Evolutionary conservation across 2,797 vertebrate genomes (phyloP), one percentile per base, ranked within the genome.

Genomic region (Myotis myotis): DNA sequence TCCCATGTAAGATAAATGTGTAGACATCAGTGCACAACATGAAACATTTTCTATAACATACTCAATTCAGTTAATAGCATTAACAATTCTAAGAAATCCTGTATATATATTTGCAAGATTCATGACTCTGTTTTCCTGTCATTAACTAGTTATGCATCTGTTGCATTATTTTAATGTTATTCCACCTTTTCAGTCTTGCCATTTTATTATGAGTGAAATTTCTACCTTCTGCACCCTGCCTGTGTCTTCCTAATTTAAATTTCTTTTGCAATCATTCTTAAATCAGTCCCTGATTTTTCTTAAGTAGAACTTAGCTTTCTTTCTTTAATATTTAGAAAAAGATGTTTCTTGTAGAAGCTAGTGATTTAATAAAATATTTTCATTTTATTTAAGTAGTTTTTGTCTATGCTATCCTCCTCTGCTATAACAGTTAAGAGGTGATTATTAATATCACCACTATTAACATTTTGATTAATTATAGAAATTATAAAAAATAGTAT

Each of bases 181-280:
- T 87, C 5, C 10, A 91, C 25, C 23, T 66, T 84, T 19, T 93
- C 55, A 53, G 20, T 64, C 68, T 95, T 57, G 20, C 6, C 41
- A 60, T 44, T 94, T 89, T 81, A 64, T 28, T 30, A 20, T 19
- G 25, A 93, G 41, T 84, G 17, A 1, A 84, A 79, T 64, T 79
- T 95, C 41, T 80, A 57, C 30, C 11, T 57, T 92, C 76, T 64
- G 33, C 3, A 83, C 66, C 6, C 6, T 79, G 6, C 10, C 33
- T 74, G 0, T 36, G 70, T 62, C 36, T 62, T 85, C n/a, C 38
- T 28, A 30, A 81, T 66, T 87, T 66, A 64, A 71, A 79, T 55
- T 96, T 92, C 41, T 84, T 85, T 84, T 11, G 44, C 33, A 71
- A 68, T 87, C 23, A 47, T 89, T 92, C 38, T 95, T 57, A 89